These are phyloP conservation scores for Lepus europaeus DNA, from an alignment of 2,113 vertebrate genomes.

Conservation along the genomic window DNA sequence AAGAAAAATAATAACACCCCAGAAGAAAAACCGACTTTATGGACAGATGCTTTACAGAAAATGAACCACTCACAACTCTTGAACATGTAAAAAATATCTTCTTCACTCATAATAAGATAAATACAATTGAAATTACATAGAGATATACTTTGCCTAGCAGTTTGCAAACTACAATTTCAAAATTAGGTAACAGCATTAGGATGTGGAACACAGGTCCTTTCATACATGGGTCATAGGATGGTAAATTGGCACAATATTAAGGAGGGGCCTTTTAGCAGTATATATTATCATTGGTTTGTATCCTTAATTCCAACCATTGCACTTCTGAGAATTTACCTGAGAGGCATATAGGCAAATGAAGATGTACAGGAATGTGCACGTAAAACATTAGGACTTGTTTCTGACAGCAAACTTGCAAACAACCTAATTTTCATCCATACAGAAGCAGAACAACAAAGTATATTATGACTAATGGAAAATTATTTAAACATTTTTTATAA, in stretches of 20 bases:
- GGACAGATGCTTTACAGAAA: neutral
- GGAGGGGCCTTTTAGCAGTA: neutral
- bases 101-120: neutral
- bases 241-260: neutral
- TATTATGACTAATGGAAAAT: neutral
- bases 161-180: neutral
- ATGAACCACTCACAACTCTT: neutral
- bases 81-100: neutral
- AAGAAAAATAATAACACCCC: neutral
- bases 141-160: neutral
- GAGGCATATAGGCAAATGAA: neutral
- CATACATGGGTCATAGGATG: neutral
- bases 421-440: neutral
- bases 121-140: neutral
- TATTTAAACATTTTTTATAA: neutral
- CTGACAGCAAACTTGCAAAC: neutral
- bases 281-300: neutral
- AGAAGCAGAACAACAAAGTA: neutral
- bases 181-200: neutral
- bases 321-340: neutral
- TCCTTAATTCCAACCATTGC: neutral
- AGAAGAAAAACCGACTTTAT: neutral
- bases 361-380: neutral
- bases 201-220: neutral
- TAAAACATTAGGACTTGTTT: neutral